These are phyloP conservation scores for Orius laevigatus DNA, from an alignment of 1,140 invertebrate genomes.

Conservation along the genomic window DNA sequence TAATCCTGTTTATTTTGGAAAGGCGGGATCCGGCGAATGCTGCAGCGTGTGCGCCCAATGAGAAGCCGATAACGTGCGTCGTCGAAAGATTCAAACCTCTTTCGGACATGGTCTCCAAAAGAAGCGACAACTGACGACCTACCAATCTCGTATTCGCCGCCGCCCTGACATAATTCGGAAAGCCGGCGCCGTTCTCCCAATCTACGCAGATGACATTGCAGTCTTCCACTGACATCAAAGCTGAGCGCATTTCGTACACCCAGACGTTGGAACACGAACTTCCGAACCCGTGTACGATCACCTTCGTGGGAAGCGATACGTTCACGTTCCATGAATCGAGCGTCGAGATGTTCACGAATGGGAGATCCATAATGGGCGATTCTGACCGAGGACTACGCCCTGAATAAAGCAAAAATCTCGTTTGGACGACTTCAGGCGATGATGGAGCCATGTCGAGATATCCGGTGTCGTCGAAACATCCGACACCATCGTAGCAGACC, in stretches of 20 bases:
- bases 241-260: conserved; percentile 84
- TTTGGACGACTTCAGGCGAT: conserved; percentile 72
- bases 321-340: conserved; percentile 49
- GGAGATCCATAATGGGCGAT: conserved; percentile 44
- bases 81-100: conserved; percentile 38
- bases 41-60: conserved; percentile 78
- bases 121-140: conserved; percentile 70
- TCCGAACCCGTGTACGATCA: conserved; percentile 89
- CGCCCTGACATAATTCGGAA: conserved; percentile 85
- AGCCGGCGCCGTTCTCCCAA: conserved; percentile 78
- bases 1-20: neutral
- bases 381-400: conserved; percentile 36
- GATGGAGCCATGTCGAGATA: conserved; percentile 80
- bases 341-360: conserved; percentile 45
- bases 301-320: conserved; percentile 33
- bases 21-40: conserved; percentile 81
- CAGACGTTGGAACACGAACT: conserved; percentile 76
- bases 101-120: conserved; percentile 40
- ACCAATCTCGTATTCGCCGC: conserved; percentile 85
- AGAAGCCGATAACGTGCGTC: conserved; percentile 81
- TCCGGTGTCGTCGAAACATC: conserved; percentile 82
- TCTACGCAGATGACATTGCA: conserved; percentile 85
- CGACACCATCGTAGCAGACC: conserved; percentile 81
- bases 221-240: conserved; percentile 72
- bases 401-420: conserved; percentile 44